phyloP scores from a whole-genome alignment of 2,113 vertebrate species.

The Macrotis lagotis region DNA sequence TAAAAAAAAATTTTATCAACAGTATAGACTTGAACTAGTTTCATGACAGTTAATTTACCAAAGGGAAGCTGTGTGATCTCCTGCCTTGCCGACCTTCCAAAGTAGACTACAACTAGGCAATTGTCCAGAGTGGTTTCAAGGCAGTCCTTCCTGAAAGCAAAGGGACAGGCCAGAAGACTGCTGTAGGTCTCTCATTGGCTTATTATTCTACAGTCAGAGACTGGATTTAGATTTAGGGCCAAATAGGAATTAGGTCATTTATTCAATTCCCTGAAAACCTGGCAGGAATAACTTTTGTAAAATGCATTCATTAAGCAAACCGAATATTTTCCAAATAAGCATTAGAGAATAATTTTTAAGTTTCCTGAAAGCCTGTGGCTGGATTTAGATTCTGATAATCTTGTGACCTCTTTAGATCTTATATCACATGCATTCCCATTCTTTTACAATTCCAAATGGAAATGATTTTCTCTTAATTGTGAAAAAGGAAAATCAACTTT shows the following conservation, averaged over 20 bases:
- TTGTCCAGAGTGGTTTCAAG: not conserved
- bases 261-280: constrained; percentile 68
- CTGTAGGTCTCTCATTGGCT: constrained; percentile 35
- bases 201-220: constrained; percentile 57
- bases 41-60: constrained; percentile 14
- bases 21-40: constrained; percentile 2
- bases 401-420: constrained; percentile 27
- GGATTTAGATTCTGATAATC: constrained; percentile 48
- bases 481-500: constrained; percentile 34
- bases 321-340: constrained; percentile 69
- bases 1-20: constrained; percentile 29
- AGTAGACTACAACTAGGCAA: not conserved
- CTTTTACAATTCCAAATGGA: constrained; percentile 9
- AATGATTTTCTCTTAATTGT: not conserved
- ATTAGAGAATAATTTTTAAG: constrained; percentile 65
- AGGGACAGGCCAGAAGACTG: constrained; percentile 25
- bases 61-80: not conserved
- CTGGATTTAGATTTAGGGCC: constrained; percentile 68
- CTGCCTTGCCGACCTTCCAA: constrained; percentile 39
- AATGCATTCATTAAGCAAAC: constrained; percentile 69
- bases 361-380: constrained; percentile 34
- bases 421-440: constrained; percentile 11
- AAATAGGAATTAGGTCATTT: constrained; percentile 76
- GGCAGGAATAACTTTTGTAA: constrained; percentile 73
- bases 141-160: not conserved